Evolutionary conservation across 2,888 invertebrate genomes (phyloP).

Genomic region (Mycalesis mineus): DNA sequence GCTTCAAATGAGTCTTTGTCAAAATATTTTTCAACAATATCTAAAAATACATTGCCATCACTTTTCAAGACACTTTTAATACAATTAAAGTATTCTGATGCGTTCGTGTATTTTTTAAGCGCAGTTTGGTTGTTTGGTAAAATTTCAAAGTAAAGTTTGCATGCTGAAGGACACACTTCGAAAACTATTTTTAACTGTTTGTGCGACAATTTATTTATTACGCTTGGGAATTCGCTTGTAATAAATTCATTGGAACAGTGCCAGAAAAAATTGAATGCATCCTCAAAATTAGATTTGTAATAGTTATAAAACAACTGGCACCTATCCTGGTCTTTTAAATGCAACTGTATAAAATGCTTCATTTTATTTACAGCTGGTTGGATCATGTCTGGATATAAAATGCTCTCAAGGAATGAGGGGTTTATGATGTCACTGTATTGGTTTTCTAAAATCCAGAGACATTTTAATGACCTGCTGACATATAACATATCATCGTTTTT

Average conservation of each 20-base stretch:
- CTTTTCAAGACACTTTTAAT: slow-evolving; percentile 44
- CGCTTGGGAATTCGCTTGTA: slow-evolving; percentile 34
- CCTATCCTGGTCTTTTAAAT: slow-evolving; percentile 39
- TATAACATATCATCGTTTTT: slow-evolving; percentile 56
- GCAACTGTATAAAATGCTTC: slow-evolving; percentile 46
- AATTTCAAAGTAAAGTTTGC: slow-evolving; percentile 45
- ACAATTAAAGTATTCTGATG: slow-evolving; percentile 38
- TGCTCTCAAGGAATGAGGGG: slow-evolving; percentile 47
- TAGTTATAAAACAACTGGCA: slow-evolving; percentile 50
- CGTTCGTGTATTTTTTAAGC: slow-evolving; percentile 34
- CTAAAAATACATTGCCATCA: slow-evolving; percentile 42
- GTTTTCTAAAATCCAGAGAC: slow-evolving; percentile 47
- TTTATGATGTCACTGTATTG: slow-evolving; percentile 44
- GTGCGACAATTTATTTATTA: slow-evolving; percentile 43
- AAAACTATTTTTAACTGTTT: slow-evolving; percentile 46
- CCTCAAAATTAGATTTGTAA: slow-evolving; percentile 41
- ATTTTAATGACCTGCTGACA: slow-evolving; percentile 53
- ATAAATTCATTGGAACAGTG: slow-evolving; percentile 46
- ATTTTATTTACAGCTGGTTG: slow-evolving; percentile 49
- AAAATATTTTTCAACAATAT: slow-evolving; percentile 48
- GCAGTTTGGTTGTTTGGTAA: slow-evolving; percentile 36
- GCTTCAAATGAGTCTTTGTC: slow-evolving; percentile 25
- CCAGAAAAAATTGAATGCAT: slow-evolving; percentile 45
- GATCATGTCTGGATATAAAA: slow-evolving; percentile 52
- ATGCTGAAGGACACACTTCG: slow-evolving; percentile 43